Percentiles rank a stretch among this genome's conserved stretches.
phyloP scores from a whole-genome alignment of 2,888 invertebrate genomes.

The Orthonychiurus folsomi region DNA sequence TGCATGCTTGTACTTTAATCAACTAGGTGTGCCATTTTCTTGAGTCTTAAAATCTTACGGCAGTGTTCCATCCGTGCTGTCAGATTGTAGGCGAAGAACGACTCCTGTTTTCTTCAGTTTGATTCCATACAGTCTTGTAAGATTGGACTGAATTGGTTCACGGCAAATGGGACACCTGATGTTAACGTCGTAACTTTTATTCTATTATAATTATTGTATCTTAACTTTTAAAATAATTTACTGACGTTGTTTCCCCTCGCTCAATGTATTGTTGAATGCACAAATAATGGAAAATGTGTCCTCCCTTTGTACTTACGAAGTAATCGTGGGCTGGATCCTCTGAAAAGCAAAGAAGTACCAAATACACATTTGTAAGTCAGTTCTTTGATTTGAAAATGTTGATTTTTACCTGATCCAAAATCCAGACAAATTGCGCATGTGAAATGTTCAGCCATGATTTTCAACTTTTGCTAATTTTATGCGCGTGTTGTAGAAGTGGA shows the following conservation, averaged over 20 bases:
- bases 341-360: conserved; percentile 5
- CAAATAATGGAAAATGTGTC: conserved; percentile 34
- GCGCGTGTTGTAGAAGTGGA: no score
- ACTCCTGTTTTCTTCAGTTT: conserved; percentile 9
- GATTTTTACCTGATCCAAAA: conserved; percentile 21
- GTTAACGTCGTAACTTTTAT: not conserved
- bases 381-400: not conserved
- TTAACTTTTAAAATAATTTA: conserved; percentile 5
- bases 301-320: conserved; percentile 36
- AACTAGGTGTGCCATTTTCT: not conserved
- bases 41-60: conserved; percentile 8
- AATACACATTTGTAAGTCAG: not conserved
- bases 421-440: conserved; percentile 23
- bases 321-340: conserved; percentile 27
- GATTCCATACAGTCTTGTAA: conserved; percentile 25
- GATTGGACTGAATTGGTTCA: conserved; percentile 16
- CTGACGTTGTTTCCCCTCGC: conserved; percentile 24
- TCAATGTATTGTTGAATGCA: conserved; percentile 31
- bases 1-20: no score
- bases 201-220: not conserved
- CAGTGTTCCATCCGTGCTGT: conserved; percentile 14
- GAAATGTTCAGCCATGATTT: conserved; percentile 24
- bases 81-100: conserved; percentile 3
- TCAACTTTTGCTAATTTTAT: no score
- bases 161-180: conserved; percentile 22